phyloP scores from a whole-genome alignment of 2,888 invertebrate species.

The Synanthedon andrenaeformis region DNA sequence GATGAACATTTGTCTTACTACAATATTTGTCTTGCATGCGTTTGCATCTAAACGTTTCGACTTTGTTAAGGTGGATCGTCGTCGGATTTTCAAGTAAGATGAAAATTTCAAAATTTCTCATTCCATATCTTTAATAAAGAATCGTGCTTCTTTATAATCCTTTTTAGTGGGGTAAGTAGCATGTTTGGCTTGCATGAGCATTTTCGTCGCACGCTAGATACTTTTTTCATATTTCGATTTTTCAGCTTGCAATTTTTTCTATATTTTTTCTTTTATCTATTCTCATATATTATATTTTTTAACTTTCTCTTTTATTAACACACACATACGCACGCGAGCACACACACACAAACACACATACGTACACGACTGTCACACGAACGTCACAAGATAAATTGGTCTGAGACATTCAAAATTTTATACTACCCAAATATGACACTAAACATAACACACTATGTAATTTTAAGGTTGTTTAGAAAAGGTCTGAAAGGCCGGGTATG shows the following conservation, averaged over 20 bases:
- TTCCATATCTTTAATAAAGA: constrained; percentile 22
- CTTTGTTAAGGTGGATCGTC: constrained; percentile 62
- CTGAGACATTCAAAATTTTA: constrained; percentile 50
- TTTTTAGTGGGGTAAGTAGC: constrained; percentile 38
- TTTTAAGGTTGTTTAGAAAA: constrained; percentile 32
- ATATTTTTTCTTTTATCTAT: constrained; percentile 53
- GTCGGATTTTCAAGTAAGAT: constrained; percentile 67
- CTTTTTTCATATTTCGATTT: constrained; percentile 43
- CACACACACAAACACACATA: constrained; percentile 21
- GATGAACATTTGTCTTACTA: constrained; percentile 28
- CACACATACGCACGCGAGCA: constrained; percentile 27
- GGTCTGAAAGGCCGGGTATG: constrained; percentile 64
- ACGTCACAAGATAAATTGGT: constrained; percentile 47
- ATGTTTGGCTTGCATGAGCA: constrained; percentile 46
- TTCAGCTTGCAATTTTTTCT: constrained; percentile 36
- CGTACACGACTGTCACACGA: constrained; percentile 29
- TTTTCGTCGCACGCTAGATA: constrained; percentile 45
- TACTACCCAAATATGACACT: constrained; percentile 56
- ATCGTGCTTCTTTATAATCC: constrained; percentile 33
- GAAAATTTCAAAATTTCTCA: constrained; percentile 35
- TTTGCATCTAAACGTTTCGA: constrained; percentile 25
- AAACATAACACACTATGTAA: constrained; percentile 31
- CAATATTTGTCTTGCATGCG: constrained; percentile 44
- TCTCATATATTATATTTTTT: constrained; percentile 14
- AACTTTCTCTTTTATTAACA: constrained; percentile 18